A percentile compares a stretch with the other conserved stretches of the same genome.
phyloP scores from a whole-genome alignment of 2,888 invertebrate genomes.

The Tipula confusa region DNA sequence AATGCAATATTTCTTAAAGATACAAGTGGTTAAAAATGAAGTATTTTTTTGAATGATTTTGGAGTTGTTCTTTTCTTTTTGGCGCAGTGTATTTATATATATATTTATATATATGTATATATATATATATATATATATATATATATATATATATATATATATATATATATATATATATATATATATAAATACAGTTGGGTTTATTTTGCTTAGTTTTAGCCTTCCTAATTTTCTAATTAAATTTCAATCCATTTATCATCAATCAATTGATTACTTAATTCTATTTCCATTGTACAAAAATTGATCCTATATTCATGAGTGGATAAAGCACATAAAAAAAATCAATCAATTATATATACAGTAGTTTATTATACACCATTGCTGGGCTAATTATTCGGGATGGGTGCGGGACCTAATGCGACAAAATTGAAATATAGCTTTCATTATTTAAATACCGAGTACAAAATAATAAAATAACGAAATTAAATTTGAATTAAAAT shows the following conservation, averaged over 20 bases:
- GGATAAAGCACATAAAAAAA: background rate
- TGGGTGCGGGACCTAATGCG: too few species aligned
- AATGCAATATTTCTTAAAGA: too few species aligned
- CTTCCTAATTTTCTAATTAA: slow-evolving; percentile 3
- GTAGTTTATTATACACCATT: background rate
- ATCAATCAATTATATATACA: background rate
- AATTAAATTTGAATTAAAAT: background rate
- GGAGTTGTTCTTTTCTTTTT: too few species aligned
- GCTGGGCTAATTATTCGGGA: background rate
- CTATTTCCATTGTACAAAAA: background rate
- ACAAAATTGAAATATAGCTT: background rate
- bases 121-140: too few species aligned
- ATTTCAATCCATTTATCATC: slow-evolving; percentile 25
- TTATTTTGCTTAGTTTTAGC: background rate
- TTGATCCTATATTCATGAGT: background rate
- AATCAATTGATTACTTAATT: slow-evolving; percentile 20
- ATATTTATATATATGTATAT: too few species aligned
- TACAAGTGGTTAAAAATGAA: too few species aligned
- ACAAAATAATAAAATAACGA: background rate
- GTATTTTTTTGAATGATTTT: too few species aligned
- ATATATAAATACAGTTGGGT: background rate
- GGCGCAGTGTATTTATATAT: too few species aligned
- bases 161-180: too few species aligned
- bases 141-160: too few species aligned
- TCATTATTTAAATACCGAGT: background rate